A percentile compares a stretch with the other conserved stretches of the same genome.
These are phyloP conservation scores for Iselma pallidipennis DNA, from an alignment of 2,888 invertebrate genomes.

Conservation along the genomic window DNA sequence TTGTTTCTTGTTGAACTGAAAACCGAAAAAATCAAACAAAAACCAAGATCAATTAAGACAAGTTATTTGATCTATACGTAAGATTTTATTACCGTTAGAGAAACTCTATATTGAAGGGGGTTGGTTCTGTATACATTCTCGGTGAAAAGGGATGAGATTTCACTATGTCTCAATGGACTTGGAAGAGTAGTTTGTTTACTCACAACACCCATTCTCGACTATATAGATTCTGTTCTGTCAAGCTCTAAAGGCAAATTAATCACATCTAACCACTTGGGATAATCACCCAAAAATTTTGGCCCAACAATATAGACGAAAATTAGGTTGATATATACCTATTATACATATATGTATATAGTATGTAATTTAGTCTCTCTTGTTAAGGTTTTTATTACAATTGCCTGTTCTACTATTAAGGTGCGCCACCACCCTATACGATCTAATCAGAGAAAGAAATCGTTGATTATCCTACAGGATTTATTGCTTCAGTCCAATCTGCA, in stretches of 20 bases:
- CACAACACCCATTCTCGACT: not conserved
- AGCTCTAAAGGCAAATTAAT: not conserved
- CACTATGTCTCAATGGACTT: not conserved
- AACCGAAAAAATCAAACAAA: too few relatives aligned
- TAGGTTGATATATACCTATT: too few relatives aligned
- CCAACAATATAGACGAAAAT: too few relatives aligned
- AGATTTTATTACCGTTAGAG: not conserved
- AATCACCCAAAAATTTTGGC: too few relatives aligned
- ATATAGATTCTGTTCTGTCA: not conserved
- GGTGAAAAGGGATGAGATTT: not conserved
- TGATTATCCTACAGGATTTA: not conserved
- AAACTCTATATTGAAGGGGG: not conserved
- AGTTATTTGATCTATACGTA: not conserved
- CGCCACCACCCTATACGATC: too few relatives aligned
- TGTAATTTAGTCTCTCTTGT: too few relatives aligned
- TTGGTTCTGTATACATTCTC: not conserved
- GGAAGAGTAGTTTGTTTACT: not conserved
- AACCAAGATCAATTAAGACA: not conserved
- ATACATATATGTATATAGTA: too few relatives aligned
- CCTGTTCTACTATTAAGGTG: too few relatives aligned
- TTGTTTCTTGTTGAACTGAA: too few relatives aligned
- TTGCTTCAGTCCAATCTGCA: not conserved
- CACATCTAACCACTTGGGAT: not conserved
- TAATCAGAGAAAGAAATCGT: not conserved
- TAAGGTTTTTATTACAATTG: too few relatives aligned